Evolutionary conservation across 2,113 vertebrate genomes (phyloP), one percentile per base, ranked within the genome.

Genomic region (Neomonachus schauinslandi): DNA sequence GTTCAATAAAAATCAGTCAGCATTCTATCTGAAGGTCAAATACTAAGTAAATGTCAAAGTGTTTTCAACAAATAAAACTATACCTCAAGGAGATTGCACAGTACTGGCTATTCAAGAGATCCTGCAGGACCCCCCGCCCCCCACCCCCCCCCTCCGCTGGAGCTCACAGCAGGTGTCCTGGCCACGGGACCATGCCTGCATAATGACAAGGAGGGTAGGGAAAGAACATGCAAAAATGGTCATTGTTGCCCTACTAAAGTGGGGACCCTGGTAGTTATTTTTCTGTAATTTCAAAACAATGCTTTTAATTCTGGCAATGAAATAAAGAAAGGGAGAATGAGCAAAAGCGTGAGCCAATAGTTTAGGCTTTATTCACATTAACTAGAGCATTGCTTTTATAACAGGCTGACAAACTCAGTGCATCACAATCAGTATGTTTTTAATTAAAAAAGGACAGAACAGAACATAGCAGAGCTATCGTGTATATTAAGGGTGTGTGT

Each of bases 41-140:
- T 46, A 59, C 51, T 42, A 67, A 65, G 53, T 85, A 95, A 97
- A 87, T 80, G 36, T 33, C 89, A 82, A 94, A 21, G 59, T 71
- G 61, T 59, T 93, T 72, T 81, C 79, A 86, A 36, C 33, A 97
- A 86, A 69, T 42, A 76, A 63, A 63, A 80, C 28, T 46, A 4
- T 61, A 51, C 67, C 55, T 92, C 39, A 86, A 69, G 80, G 65
- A 80, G 22, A 63, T 0, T 2, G 4, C 63, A 16, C 0, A 6
- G 16, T 19, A 9, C 4, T 14, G 5, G 1, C 24, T 31, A 12
- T 42, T 31, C 55, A 53, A 19, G 18, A 77, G 42, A 61, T 21
- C 14, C 61, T 42, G 3, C 0, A 36, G 51, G 71, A 71, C 28
- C 31, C 15, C 31, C 31, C 22, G 2, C 31, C 14, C 63, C 28